Conservation (phyloP, 2,113 vertebrate genomes). For the Cochlearius cochlearius region DNA sequence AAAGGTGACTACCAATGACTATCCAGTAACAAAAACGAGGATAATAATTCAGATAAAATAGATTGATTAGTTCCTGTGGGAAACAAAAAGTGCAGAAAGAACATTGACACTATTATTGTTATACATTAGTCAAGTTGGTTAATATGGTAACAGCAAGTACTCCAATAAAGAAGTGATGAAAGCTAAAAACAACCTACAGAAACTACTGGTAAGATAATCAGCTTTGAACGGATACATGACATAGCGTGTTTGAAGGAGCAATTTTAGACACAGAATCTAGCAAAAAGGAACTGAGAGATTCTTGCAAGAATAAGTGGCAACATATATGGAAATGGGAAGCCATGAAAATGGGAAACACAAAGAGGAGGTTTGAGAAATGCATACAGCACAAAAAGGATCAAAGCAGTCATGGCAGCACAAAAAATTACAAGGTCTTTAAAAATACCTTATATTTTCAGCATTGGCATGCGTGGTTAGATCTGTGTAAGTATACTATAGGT, state of each 20-base stretch:
- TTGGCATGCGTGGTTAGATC: neutral
- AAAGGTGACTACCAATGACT: neutral
- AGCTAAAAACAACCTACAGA: neutral
- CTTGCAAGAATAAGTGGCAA: neutral
- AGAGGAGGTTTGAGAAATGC: neutral
- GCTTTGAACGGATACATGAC: neutral
- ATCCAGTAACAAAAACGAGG: neutral
- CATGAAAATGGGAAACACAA: neutral
- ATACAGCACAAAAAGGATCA: neutral
- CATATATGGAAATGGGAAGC: neutral
- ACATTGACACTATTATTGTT: neutral
- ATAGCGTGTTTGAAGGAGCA: neutral
- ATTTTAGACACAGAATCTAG: neutral
- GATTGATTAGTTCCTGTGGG: neutral
- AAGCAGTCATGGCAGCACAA: neutral
- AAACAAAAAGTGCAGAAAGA: neutral
- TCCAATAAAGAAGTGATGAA: neutral
- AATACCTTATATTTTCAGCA: neutral
- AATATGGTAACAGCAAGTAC: neutral
- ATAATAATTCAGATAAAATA: neutral
- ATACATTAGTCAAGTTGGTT: neutral
- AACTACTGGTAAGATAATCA: neutral
- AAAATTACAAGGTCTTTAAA: neutral
- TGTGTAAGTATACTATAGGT: neutral
- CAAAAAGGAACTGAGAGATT: neutral